A percentile compares a stretch with the other conserved stretches of the same genome.
phyloP scores from a whole-genome alignment of 1,140 invertebrate genomes.

The Lepidurus couesii region DNA sequence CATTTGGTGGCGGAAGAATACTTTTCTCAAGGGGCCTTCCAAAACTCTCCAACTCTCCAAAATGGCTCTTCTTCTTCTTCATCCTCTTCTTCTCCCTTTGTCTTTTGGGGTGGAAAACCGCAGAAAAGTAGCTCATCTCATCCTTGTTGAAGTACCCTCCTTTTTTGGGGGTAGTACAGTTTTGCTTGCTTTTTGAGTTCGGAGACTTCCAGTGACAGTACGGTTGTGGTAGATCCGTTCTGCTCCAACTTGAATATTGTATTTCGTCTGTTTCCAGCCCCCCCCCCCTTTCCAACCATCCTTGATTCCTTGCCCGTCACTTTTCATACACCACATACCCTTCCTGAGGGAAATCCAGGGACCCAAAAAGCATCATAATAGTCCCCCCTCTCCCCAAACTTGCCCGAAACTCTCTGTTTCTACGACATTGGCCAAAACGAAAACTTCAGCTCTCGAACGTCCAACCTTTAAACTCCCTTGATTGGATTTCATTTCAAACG shows the following conservation, averaged over 20 bases:
- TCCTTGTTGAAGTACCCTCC: too few species aligned
- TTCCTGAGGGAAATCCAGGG: slow-evolving; percentile 3
- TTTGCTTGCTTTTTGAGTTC: too few species aligned
- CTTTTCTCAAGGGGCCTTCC: too few species aligned
- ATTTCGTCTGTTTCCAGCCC: neutral
- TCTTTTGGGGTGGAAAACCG: neutral
- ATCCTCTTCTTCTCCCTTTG: neutral
- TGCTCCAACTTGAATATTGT: slow-evolving; percentile 3
- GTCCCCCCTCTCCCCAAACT: neutral
- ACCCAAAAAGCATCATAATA: neutral
- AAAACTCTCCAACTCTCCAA: neutral
- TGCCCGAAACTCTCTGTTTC: neutral
- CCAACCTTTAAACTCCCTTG: too few species aligned
- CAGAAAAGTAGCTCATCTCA: neutral
- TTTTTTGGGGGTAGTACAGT: too few species aligned
- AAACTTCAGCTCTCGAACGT: too few species aligned
- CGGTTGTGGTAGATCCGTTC: neutral
- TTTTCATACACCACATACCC: neutral
- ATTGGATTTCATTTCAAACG: too few species aligned
- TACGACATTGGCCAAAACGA: neutral
- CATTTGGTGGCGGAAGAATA: too few species aligned
- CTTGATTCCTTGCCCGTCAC: neutral
- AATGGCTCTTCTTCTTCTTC: neutral
- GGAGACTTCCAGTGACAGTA: neutral
- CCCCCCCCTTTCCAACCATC: neutral